Evolutionary conservation across 2,888 invertebrate species (phyloP), one percentile per base, ranked within the genome.

Genomic region (Cataglyphis albicans): DNA sequence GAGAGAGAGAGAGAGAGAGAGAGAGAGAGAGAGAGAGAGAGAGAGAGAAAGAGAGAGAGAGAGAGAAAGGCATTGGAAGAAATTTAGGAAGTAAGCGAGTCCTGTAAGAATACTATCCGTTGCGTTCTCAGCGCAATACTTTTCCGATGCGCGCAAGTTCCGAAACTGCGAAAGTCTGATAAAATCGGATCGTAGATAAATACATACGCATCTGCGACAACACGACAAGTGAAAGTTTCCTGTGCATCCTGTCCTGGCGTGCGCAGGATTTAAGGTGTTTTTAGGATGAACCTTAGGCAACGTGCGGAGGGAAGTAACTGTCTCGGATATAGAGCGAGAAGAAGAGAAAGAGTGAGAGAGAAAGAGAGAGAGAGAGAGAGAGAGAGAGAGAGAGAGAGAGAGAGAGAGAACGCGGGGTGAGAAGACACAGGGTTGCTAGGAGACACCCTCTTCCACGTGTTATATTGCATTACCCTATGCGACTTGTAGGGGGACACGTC

Each of bases 361-460:
- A 74, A 81, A 61, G 44, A 41, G 52, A 25, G 29, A 35, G 25
- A 52, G 29, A 29, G 12, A 59, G 2, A 7, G 25, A 38, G n/a
- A 21, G 38, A 15, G 63, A 21, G 6, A 21, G 38, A 81, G 82
- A 35, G 41, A 7, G 18, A 21, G 25, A 25, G 41, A 18, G 25
- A 5, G 29, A 59, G 3, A 52, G 1, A 44, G 61, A 68, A 21
- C 82, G 86, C 85, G 87, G 88, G 86, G 90, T 84, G 93, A 91
- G 92, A 93, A 93, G 92, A 92, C 91, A 91, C 88, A 92, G 92
- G 93, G 93, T 94, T 94, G 93, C 93, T 93, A 93, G 93, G 93
- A 93, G 89, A 94, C 93, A 93, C 93, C 93, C 93, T 93, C 90
- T 90, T 92, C 90, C 91, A 90, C 93, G 92, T 92, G 93, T 93